Evolutionary conservation across 2,113 vertebrate genomes (phyloP).

Genomic region (Hyaena hyaena): DNA sequence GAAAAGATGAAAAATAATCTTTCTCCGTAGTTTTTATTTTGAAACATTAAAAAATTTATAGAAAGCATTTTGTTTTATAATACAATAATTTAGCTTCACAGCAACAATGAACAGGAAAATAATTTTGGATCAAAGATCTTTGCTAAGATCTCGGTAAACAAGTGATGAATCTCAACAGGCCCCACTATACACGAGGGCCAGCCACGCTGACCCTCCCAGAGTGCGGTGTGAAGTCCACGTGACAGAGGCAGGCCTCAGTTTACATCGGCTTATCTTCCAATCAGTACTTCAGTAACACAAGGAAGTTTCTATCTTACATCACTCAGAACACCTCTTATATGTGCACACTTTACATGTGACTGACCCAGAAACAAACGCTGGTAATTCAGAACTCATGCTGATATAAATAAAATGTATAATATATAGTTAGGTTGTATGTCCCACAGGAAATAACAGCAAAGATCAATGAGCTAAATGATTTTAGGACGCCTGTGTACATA

Average conservation of each 20-base stretch:
- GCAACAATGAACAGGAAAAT: conserved; percentile 6
- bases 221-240: not conserved
- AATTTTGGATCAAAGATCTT: not conserved
- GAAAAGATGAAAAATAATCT: conserved; percentile 39
- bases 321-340: not conserved
- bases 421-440: not conserved
- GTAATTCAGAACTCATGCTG: not conserved
- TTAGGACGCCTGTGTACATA: not conserved
- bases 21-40: conserved; percentile 23
- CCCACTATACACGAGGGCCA: not conserved
- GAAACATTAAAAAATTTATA: conserved; percentile 21
- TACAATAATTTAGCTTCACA: conserved; percentile 8
- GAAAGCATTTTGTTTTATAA: conserved; percentile 14
- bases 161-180: not conserved
- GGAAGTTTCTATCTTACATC: not conserved
- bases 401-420: not conserved
- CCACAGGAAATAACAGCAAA: not conserved
- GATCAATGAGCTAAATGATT: not conserved
- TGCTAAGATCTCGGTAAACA: not conserved
- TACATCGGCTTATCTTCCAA: not conserved
- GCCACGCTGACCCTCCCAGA: not conserved
- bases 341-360: not conserved
- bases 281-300: not conserved
- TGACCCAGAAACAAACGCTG: not conserved
- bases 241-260: not conserved